phyloP scores from a whole-genome alignment of 92 coral and sea anemone genomes.

The Epizoanthus ramosus region DNA sequence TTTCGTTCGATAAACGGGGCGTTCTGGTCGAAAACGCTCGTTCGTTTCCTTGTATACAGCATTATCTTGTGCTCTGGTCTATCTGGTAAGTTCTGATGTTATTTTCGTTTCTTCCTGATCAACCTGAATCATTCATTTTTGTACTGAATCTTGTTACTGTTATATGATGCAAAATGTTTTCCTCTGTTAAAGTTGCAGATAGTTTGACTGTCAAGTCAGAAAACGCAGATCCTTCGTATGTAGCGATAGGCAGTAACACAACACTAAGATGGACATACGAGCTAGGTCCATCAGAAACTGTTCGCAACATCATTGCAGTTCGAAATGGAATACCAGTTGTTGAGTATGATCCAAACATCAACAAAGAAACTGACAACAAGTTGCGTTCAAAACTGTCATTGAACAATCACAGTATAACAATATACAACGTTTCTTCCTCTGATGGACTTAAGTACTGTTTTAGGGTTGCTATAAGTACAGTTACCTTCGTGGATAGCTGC shows the following conservation, averaged over 20 bases:
- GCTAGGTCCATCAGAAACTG: not conserved
- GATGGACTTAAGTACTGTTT: not conserved
- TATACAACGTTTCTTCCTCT: not conserved
- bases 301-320: not conserved
- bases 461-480: not conserved
- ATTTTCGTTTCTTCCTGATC: not conserved
- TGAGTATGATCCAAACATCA: not conserved
- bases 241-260: not conserved
- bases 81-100: not conserved
- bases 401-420: not conserved
- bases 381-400: not conserved
- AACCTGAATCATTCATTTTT: not conserved
- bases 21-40: not conserved
- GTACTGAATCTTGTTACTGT: not conserved
- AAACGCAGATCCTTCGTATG: conserved; percentile 1
- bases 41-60: not conserved
- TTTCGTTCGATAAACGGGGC: not conserved
- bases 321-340: not conserved
- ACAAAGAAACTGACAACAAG: not conserved
- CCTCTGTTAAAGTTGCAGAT: not conserved
- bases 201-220: not conserved
- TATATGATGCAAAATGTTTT: not conserved
- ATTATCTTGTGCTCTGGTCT: not conserved
- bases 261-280: not conserved
- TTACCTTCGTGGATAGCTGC: not conserved